Percentiles rank a stretch among this genome's conserved stretches.
Evolutionary conservation across 2,797 vertebrate species (phyloP).

Genomic region (Dallia pectoralis): DNA sequence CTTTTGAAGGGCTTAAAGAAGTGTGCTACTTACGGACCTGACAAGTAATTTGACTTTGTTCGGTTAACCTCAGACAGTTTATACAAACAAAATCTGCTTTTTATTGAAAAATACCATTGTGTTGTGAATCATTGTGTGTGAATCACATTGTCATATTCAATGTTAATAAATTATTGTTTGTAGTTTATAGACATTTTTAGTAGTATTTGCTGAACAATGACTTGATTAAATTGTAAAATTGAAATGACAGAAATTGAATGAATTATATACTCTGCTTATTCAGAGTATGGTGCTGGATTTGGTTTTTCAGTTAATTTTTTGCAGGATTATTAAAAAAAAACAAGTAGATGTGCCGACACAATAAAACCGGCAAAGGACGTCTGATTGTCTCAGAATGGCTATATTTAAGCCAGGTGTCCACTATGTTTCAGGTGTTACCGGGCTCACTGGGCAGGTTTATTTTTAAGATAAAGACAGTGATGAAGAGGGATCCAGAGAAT

Average conservation of each 20-base stretch:
- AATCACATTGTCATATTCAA: too few species aligned
- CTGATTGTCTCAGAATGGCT: slow-evolving; percentile 1
- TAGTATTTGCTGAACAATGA: too few species aligned
- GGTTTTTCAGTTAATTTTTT: too few species aligned
- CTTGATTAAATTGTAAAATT: too few species aligned
- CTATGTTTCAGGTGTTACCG: not conserved
- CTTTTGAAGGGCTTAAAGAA: not conserved
- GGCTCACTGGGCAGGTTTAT: not conserved
- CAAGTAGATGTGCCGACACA: not conserved
- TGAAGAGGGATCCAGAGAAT: not conserved
- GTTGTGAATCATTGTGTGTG: too few species aligned
- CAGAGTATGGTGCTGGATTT: not conserved
- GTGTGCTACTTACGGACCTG: not conserved
- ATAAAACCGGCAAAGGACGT: not conserved
- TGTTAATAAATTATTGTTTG: too few species aligned
- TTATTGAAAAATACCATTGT: too few species aligned
- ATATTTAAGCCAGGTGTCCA: not conserved
- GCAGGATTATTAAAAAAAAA: not conserved
- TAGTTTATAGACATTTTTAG: too few species aligned
- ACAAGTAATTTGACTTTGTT: not conserved
- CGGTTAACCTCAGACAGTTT: too few species aligned
- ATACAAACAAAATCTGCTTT: too few species aligned
- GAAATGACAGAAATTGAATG: too few species aligned
- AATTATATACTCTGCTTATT: not conserved
- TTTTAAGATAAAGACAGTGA: not conserved